phyloP scores from a whole-genome alignment of 2,888 invertebrate species.

The Lithophane leautieri region DNA sequence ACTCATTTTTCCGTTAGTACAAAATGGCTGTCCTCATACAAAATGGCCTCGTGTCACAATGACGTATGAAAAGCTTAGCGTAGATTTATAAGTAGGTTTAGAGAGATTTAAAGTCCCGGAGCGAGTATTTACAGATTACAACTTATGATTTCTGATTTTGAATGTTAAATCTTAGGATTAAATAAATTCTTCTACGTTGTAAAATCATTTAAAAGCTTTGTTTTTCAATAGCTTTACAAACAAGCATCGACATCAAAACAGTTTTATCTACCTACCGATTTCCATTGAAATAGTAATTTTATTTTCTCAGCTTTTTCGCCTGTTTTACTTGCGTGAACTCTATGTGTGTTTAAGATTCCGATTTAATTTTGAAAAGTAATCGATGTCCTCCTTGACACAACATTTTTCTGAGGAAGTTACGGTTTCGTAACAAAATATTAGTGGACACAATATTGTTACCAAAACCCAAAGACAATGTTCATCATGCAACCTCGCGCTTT shows the following conservation, averaged over 20 bases:
- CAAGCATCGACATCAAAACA: neutral
- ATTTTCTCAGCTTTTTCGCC: too few species aligned
- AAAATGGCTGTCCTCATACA: conserved; percentile 48
- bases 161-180: neutral
- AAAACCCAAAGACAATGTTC: too few species aligned
- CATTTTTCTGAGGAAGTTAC: too few species aligned
- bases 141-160: conserved; percentile 32
- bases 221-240: neutral
- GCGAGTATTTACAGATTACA: conserved; percentile 46
- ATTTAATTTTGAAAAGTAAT: too few species aligned
- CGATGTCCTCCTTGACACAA: too few species aligned
- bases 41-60: conserved; percentile 66
- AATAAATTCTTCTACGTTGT: neutral
- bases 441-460: too few species aligned
- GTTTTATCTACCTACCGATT: neutral
- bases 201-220: neutral
- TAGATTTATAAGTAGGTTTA: conserved; percentile 66
- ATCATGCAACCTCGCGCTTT: too few species aligned
- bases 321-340: too few species aligned
- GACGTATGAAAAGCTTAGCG: conserved; percentile 68
- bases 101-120: conserved; percentile 55
- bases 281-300: too few species aligned
- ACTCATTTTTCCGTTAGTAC: conserved; percentile 38
- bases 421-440: too few species aligned
- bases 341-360: too few species aligned